Evolutionary conservation across 2,113 vertebrate species (phyloP).

Genomic region (Abramis brama): DNA sequence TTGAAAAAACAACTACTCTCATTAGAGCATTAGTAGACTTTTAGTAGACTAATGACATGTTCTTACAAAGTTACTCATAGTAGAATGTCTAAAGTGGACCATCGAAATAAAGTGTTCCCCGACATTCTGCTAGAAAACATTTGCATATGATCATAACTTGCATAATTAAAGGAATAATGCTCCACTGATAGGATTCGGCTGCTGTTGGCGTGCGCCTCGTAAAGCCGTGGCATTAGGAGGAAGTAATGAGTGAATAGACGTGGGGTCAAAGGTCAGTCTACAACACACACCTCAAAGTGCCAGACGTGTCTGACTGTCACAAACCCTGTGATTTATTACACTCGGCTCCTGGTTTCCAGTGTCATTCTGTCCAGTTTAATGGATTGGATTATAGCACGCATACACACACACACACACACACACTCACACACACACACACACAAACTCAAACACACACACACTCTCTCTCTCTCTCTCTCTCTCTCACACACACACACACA

Average conservation of each 20-base stretch:
- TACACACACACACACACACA: neutral
- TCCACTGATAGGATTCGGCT: neutral
- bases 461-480: rapidly evolving
- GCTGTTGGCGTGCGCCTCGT: neutral
- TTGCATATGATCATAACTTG: neutral
- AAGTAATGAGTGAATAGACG: conserved; percentile 42
- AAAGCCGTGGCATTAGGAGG: neutral
- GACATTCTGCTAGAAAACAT: neutral
- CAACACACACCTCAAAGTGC: conserved; percentile 64
- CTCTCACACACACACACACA: too few relatives aligned
- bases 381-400: conserved; percentile 48
- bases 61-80: too few relatives aligned
- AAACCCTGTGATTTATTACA: conserved; percentile 63
- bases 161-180: neutral
- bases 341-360: conserved; percentile 56
- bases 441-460: too few relatives aligned
- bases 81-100: too few relatives aligned
- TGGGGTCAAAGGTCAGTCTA: conserved; percentile 69
- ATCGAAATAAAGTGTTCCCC: too few relatives aligned
- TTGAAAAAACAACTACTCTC: too few relatives aligned
- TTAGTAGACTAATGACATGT: too few relatives aligned
- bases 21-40: too few relatives aligned
- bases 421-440: too few relatives aligned
- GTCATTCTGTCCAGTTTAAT: conserved; percentile 59
- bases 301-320: conserved; percentile 57